Base-by-base conservation (phyloP, 2,113 vertebrate genomes). In the Proterorhinus semilunaris region DNA sequence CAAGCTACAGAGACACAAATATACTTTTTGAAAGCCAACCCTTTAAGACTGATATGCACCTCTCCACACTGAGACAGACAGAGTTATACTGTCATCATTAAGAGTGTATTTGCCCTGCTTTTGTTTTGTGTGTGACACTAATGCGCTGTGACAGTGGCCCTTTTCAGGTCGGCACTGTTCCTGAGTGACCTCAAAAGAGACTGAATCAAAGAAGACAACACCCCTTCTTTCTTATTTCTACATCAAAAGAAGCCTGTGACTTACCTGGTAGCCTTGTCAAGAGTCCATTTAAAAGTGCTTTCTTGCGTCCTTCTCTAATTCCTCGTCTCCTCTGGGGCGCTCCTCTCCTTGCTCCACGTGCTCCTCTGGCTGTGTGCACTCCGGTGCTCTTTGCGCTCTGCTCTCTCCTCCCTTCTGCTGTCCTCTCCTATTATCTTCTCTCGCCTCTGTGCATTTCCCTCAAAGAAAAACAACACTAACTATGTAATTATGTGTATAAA, bases 61-160 rank as follows among this genome's bases (percentile, higher is more conserved):
- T 6, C 12, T n/a, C 43, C 21, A 54, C 8, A 59, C 17, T 63
- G 10, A 47, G 46, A 48, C 27, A 42, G 16, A 67, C 42, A 43
- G 58, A 61, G 43, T 44, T 42, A 16, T 17, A 7, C 58, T 65
- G 36, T 43, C 76, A 72, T 80, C 72, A 72, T 73, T 72, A 44
- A 55, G n/a, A 52, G 73, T 58, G 9, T 79, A 67, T 79, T 75
- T 77, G 42, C 58, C 58, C 53, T 74, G 68, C 66, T 9, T 62
- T 10, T n/a, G 65, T 50, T 59, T 46, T 62, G 46, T 71, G 65
- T 58, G 45, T 74, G 49, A 87, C 49, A 44, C 63, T 86, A 82
- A 89, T 83, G 51, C 71, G 71, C 48, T 9, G 78, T 83, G 89
- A 88, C 88, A 84, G 58, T 78, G 79, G 78, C 78, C 84, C 83